Conservation (phyloP, 2,888 invertebrate genomes). For the Helleia helle region DNA sequence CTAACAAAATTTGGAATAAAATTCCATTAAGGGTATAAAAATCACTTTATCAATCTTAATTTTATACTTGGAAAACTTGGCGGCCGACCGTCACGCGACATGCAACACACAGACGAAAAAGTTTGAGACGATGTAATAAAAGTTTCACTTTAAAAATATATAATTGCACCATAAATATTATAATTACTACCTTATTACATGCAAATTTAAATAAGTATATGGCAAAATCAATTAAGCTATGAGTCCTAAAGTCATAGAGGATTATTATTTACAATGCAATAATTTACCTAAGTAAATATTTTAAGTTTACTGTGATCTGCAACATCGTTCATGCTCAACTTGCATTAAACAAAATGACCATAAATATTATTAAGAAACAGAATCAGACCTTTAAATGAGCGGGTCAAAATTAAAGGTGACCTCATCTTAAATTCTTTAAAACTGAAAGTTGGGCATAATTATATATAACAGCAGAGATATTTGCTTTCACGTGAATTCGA, state of each 20-base stretch:
- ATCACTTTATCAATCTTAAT: too few relatives aligned
- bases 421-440: constrained; percentile 12
- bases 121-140: too few relatives aligned
- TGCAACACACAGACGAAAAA: too few relatives aligned
- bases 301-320: not conserved
- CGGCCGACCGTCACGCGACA: too few relatives aligned
- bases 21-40: too few relatives aligned
- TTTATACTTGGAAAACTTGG: too few relatives aligned
- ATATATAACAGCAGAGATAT: constrained; percentile 8
- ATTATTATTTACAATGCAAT: not conserved
- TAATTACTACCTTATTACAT: too few relatives aligned
- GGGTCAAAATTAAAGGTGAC: constrained; percentile 12
- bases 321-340: not conserved
- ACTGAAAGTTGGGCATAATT: constrained; percentile 9
- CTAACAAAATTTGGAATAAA: too few relatives aligned
- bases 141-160: too few relatives aligned
- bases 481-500: constrained; percentile 11
- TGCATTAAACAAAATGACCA: constrained; percentile 3
- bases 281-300: not conserved
- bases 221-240: not conserved
- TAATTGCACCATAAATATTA: too few relatives aligned
- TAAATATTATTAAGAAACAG: constrained; percentile 11
- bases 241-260: not conserved
- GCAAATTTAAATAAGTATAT: not conserved
- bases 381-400: constrained; percentile 11